phyloP scores from a whole-genome alignment of 2,888 invertebrate species.

The Brenthis daphne region DNA sequence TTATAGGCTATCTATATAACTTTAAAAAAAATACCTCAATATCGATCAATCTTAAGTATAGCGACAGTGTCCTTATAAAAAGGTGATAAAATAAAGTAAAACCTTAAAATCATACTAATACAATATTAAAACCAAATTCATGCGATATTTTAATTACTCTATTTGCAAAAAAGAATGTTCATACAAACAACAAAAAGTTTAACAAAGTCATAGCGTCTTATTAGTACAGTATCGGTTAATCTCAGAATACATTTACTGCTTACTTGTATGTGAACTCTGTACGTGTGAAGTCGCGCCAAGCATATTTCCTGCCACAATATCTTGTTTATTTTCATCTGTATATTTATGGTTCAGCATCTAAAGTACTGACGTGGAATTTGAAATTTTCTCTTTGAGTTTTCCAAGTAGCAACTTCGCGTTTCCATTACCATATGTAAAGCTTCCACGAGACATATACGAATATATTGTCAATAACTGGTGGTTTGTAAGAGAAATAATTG shows the following conservation, averaged over 20 bases:
- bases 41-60: too few species aligned
- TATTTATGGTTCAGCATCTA: slow-evolving; percentile 33
- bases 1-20: too few species aligned
- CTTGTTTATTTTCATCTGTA: slow-evolving; percentile 36
- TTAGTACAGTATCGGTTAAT: slow-evolving; percentile 21
- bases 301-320: slow-evolving; percentile 34
- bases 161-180: too few species aligned
- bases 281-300: slow-evolving; percentile 32
- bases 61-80: too few species aligned
- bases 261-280: slow-evolving; percentile 24
- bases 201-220: neutral
- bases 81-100: too few species aligned
- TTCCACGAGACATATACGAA: slow-evolving; percentile 2
- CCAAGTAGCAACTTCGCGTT: slow-evolving; percentile 26
- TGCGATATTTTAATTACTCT: too few species aligned
- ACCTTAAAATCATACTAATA: neutral
- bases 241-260: slow-evolving; percentile 21
- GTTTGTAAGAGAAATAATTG: neutral
- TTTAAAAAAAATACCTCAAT: too few species aligned
- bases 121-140: too few species aligned
- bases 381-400: slow-evolving; percentile 35
- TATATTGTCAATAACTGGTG: slow-evolving; percentile 9
- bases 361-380: slow-evolving; percentile 32
- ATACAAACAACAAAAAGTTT: too few species aligned
- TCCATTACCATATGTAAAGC: slow-evolving; percentile 19